Conservation (phyloP, 2,113 vertebrate species). For the Otus sunia region DNA sequence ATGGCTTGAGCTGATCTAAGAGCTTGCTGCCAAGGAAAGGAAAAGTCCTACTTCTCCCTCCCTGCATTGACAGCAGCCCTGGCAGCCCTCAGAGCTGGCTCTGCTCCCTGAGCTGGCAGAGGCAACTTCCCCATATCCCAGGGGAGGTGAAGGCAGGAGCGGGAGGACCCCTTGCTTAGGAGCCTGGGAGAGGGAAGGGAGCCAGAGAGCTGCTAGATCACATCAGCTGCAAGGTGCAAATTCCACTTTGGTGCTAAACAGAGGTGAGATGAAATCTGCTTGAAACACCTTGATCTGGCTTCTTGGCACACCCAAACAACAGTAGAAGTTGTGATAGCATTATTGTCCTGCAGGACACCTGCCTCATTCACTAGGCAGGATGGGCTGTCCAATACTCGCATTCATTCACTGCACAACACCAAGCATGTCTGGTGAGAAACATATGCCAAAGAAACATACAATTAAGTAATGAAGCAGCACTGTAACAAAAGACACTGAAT, state of each 20-base stretch:
- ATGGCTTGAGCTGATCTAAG: neutral
- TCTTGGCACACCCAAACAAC: neutral
- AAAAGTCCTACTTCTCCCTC: neutral
- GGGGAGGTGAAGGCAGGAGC: neutral
- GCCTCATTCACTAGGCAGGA: neutral
- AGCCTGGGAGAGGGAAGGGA: neutral
- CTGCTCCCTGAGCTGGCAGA: neutral
- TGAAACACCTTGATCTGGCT: neutral
- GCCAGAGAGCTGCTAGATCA: neutral
- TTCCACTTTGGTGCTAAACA: neutral
- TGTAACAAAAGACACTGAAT: neutral
- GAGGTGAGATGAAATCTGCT: neutral
- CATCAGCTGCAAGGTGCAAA: neutral
- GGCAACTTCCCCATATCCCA: neutral
- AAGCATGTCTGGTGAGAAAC: neutral
- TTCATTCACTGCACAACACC: neutral
- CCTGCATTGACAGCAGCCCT: neutral
- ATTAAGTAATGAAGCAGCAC: neutral
- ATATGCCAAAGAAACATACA: neutral
- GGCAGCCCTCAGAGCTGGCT: neutral
- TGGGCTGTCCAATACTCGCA: neutral
- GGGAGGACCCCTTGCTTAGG: neutral
- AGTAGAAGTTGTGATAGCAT: neutral
- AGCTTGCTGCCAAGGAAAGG: neutral
- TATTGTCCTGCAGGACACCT: neutral